Percentiles rank a stretch among this genome's conserved stretches.
Evolutionary conservation across 2,888 invertebrate species (phyloP).

Genomic region (Drosophila mimica): DNA sequence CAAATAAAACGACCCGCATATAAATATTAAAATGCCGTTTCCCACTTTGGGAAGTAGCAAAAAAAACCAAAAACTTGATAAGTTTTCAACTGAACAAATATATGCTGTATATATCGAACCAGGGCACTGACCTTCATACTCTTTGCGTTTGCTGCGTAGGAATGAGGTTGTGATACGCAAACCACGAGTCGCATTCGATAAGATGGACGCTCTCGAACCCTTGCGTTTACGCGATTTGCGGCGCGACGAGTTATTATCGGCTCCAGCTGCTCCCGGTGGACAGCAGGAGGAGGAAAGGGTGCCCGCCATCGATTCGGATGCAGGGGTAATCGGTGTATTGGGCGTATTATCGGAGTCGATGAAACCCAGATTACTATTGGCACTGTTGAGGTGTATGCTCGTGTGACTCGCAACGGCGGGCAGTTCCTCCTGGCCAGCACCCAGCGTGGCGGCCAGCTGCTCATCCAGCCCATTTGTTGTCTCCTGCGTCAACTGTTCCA

Average conservation of each 20-base stretch:
- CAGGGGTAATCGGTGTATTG: constrained; percentile 75
- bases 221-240: constrained; percentile 70
- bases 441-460: constrained; percentile 74
- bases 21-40: not conserved
- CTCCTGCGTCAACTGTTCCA: constrained; percentile 77
- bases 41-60: not conserved
- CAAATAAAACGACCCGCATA: not conserved
- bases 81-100: no score
- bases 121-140: constrained; percentile 83
- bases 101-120: not conserved
- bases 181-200: constrained; percentile 77
- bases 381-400: constrained; percentile 80
- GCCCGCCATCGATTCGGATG: constrained; percentile 61
- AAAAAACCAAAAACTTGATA: not conserved
- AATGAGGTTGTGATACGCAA: constrained; percentile 83
- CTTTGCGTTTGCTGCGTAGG: constrained; percentile 80
- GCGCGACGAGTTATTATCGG: constrained; percentile 29
- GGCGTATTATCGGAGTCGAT: constrained; percentile 81
- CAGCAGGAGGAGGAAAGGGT: constrained; percentile 71
- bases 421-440: constrained; percentile 49
- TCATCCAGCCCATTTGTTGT: constrained; percentile 73
- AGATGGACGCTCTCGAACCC: constrained; percentile 78
- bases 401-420: constrained; percentile 43
- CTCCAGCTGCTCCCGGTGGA: constrained; percentile 18
- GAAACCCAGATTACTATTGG: constrained; percentile 80